A percentile compares a stretch with the other conserved stretches of the same genome.
Conservation (phyloP, 2,113 vertebrate genomes). For the Diphyllodes magnificus region DNA sequence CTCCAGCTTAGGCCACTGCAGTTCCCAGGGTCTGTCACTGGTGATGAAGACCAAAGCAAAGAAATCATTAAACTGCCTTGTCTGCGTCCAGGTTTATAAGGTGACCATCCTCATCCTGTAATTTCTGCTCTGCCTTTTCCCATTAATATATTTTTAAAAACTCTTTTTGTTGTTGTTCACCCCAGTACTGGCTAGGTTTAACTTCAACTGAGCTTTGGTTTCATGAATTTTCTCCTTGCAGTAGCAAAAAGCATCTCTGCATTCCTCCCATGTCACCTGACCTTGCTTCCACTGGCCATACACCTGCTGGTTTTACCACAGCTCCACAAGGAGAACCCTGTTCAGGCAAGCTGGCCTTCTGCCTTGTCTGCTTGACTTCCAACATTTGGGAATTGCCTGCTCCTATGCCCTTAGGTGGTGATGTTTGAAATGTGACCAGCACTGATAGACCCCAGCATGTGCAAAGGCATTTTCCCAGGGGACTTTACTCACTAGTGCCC, state of each 20-base stretch:
- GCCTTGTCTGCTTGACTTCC: neutral
- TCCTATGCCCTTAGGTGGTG: rapidly evolving
- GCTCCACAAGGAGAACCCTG: neutral
- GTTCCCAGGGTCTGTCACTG: neutral
- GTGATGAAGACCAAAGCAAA: neutral
- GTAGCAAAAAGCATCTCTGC: neutral
- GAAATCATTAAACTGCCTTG: neutral
- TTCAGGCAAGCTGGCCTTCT: neutral
- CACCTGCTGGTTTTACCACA: neutral
- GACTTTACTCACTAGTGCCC: neutral
- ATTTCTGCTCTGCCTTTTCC: neutral
- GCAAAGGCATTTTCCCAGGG: neutral
- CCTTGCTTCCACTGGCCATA: neutral
- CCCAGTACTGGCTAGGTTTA: neutral
- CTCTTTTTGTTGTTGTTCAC: neutral
- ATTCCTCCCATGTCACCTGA: neutral
- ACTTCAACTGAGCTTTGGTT: neutral
- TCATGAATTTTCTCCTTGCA: neutral
- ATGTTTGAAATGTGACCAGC: neutral
- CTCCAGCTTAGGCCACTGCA: neutral
- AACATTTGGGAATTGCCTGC: neutral
- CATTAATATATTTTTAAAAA: neutral
- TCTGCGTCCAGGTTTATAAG: neutral
- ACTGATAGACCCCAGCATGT: rapidly evolving
- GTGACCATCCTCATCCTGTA: neutral